Conservation (phyloP, 2,797 vertebrate species). For the Momotus momota region DNA sequence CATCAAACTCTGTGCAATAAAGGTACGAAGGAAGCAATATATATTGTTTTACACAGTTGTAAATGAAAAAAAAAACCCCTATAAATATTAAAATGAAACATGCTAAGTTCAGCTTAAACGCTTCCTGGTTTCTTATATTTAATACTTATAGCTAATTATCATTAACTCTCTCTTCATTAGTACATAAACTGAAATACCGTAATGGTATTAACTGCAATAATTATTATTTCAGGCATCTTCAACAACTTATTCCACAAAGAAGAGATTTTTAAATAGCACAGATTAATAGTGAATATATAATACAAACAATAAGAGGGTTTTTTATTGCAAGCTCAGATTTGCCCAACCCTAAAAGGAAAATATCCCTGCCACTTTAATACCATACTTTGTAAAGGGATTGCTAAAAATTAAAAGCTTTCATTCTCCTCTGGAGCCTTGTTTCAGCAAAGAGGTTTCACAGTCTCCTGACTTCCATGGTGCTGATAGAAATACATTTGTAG, state of each 20-base stretch:
- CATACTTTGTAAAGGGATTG: background rate
- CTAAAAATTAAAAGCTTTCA: slow-evolving; percentile 53
- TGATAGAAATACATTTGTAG: slow-evolving; percentile 50
- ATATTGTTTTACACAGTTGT: background rate
- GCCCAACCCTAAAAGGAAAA: slow-evolving; percentile 12
- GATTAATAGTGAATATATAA: background rate
- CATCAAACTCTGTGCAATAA: background rate
- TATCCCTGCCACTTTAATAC: slow-evolving; percentile 8
- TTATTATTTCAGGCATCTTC: slow-evolving; percentile 19
- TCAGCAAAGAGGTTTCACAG: slow-evolving; percentile 18
- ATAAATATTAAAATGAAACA: background rate
- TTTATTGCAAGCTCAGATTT: slow-evolving; percentile 34
- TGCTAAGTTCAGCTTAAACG: background rate
- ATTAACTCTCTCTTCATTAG: background rate
- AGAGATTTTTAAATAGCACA: slow-evolving; percentile 19
- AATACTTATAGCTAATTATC: background rate
- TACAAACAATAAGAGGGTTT: background rate
- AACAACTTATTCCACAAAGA: background rate
- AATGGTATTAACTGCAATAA: background rate
- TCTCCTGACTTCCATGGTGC: slow-evolving; percentile 27
- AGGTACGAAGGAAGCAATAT: background rate
- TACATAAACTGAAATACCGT: background rate
- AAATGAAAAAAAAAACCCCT: background rate
- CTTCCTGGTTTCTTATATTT: background rate
- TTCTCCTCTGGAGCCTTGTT: slow-evolving; percentile 14